phyloP scores from a whole-genome alignment of 64 coral and sea anemone genomes.

The Montipora cactus region DNA sequence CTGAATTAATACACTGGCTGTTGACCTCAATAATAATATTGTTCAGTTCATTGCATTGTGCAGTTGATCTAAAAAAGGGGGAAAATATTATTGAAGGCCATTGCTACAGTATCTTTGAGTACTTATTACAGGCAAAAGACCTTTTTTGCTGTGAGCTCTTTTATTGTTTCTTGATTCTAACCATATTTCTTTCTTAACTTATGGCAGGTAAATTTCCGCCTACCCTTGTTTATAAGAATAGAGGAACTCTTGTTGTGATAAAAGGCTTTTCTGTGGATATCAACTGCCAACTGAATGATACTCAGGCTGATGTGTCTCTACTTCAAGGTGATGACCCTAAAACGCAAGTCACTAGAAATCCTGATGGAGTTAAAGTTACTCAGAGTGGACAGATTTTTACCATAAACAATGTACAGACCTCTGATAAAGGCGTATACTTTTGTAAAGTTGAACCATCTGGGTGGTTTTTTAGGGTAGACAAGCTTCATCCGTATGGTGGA shows the following conservation, averaged over 20 bases:
- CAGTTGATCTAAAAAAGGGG: too few relatives aligned
- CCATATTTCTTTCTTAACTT: not conserved
- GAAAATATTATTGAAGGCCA: too few relatives aligned
- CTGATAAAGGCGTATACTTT: slow-evolving; percentile 26
- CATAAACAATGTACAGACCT: slow-evolving; percentile 45
- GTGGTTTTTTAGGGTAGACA: not conserved
- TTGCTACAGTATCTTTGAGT: too few relatives aligned
- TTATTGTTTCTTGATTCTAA: not conserved
- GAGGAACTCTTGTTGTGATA: not conserved
- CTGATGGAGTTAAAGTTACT: slow-evolving; percentile 72
- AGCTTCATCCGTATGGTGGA: not conserved
- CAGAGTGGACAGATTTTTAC: slow-evolving; percentile 75
- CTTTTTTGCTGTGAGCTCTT: too few relatives aligned
- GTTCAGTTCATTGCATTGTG: too few relatives aligned
- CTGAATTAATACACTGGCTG: too few relatives aligned
- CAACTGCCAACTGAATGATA: slow-evolving; percentile 16
- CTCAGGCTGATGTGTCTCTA: not conserved
- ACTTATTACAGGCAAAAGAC: too few relatives aligned
- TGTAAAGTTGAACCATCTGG: not conserved
- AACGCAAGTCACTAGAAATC: not conserved
- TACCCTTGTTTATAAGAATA: not conserved
- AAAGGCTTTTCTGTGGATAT: slow-evolving; percentile 31
- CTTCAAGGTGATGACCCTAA: not conserved
- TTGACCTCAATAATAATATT: too few relatives aligned
- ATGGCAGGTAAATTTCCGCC: not conserved